Evolutionary conservation across 2,888 invertebrate species (phyloP).

Genomic region (Tethea ocularis): DNA sequence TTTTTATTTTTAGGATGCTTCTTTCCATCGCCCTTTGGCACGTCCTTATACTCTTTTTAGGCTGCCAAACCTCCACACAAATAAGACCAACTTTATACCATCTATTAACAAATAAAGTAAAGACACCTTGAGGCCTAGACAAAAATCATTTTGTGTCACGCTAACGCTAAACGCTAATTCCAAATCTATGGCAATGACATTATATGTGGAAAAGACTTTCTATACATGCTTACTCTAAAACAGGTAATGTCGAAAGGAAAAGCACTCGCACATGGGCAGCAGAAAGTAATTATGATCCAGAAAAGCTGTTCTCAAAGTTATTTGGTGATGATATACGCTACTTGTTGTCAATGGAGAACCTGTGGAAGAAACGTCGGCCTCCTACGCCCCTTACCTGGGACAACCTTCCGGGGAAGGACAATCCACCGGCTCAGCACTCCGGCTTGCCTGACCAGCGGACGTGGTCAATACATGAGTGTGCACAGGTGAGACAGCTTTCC

Average conservation of each 20-base stretch:
- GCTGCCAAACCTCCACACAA: no score
- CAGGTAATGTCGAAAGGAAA: constrained; percentile 79
- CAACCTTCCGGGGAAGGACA: constrained; percentile 84
- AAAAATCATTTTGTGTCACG: no score
- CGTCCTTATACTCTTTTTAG: no score
- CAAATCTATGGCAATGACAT: no score
- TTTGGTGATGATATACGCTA: constrained; percentile 98
- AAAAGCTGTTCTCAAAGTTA: constrained; percentile 95
- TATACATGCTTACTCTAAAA: background rate
- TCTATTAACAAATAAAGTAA: no score
- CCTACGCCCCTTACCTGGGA: constrained; percentile 92
- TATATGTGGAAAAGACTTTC: no score
- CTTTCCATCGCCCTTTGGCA: no score
- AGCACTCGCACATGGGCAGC: constrained; percentile 96
- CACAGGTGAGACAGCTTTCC: constrained; percentile 58
- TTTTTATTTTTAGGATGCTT: no score
- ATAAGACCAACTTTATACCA: no score
- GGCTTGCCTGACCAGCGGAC: constrained; percentile 89
- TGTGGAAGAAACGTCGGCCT: constrained; percentile 96
- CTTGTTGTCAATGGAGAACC: constrained; percentile 95
- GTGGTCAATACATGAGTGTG: constrained; percentile 92
- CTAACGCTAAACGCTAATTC: no score
- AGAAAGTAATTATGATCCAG: constrained; percentile 90
- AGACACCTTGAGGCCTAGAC: no score
- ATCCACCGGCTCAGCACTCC: constrained; percentile 64